phyloP scores from a whole-genome alignment of 2,113 vertebrate genomes.

The Gadus macrocephalus region DNA sequence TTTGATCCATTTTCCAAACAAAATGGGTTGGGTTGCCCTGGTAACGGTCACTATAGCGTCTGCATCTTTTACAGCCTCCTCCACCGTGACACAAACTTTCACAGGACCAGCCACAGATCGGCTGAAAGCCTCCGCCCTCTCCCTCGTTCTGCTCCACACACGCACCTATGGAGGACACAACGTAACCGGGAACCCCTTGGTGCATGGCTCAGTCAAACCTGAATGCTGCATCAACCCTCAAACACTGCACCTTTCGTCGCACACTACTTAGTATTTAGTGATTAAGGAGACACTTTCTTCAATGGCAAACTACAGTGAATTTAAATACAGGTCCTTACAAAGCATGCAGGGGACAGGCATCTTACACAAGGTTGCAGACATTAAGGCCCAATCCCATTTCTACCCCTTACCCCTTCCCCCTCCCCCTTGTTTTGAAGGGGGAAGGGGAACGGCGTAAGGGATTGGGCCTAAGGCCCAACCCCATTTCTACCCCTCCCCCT shows the following conservation, averaged over 20 bases:
- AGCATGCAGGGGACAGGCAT: background rate
- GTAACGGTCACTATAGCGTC: slow-evolving; percentile 92
- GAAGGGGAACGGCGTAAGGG: no score
- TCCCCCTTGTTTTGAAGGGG: no score
- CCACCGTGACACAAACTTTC: slow-evolving; percentile 71
- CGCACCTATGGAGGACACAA: slow-evolving; percentile 72
- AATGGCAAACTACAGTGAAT: background rate
- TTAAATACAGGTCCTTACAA: background rate
- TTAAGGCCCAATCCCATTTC: no score
- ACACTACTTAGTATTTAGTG: no score
- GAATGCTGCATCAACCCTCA: no score
- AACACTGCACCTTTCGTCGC: no score
- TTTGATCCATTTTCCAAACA: slow-evolving; percentile 90
- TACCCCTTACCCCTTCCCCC: no score
- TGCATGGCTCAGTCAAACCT: slow-evolving; percentile 42
- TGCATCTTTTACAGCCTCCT: slow-evolving; percentile 83
- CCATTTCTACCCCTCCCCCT: no score
- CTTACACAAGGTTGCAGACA: background rate
- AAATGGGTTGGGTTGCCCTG: slow-evolving; percentile 79
- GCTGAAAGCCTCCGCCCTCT: slow-evolving; percentile 73
- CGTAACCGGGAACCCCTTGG: slow-evolving; percentile 46
- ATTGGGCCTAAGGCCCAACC: no score
- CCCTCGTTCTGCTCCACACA: slow-evolving; percentile 80
- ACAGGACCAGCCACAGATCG: slow-evolving; percentile 63
- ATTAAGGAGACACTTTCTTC: no score